A percentile compares a stretch with the other conserved stretches of the same genome.
Evolutionary conservation across 2,113 vertebrate species (phyloP).

Genomic region (Thomomys bottae): DNA sequence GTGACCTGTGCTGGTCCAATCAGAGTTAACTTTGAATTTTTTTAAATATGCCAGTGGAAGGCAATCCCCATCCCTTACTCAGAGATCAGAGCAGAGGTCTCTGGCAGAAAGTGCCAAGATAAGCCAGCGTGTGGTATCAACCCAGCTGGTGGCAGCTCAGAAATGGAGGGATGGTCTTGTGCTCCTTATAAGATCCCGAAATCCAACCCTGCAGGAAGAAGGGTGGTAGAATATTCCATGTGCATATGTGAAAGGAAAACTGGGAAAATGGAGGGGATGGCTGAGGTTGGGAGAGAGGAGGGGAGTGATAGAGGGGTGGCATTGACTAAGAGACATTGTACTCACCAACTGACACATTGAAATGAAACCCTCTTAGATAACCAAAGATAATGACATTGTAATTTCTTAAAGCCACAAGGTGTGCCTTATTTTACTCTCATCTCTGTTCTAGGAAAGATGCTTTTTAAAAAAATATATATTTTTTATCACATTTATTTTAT

Average conservation of each 20-base stretch:
- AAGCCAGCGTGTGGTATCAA: not conserved
- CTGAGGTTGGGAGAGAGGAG: too few relatives aligned
- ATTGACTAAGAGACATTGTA: too few relatives aligned
- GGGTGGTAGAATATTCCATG: too few relatives aligned
- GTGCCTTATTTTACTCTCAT: not conserved
- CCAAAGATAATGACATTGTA: too few relatives aligned
- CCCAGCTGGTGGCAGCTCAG: not conserved
- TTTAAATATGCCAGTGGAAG: not conserved
- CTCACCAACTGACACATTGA: too few relatives aligned
- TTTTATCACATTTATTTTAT: too few relatives aligned
- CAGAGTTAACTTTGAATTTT: not conserved
- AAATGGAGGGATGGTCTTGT: not conserved
- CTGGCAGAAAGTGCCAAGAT: not conserved
- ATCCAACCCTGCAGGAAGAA: not conserved
- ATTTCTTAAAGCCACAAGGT: not conserved
- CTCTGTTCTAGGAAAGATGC: not conserved
- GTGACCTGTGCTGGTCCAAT: constrained; percentile 7
- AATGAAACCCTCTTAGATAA: too few relatives aligned
- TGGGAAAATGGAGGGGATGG: too few relatives aligned
- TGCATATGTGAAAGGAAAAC: too few relatives aligned
- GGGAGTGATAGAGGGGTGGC: too few relatives aligned
- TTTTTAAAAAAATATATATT: not conserved
- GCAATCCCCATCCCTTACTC: not conserved
- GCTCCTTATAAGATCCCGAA: not conserved
- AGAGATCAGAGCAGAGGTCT: not conserved